Base-by-base conservation (phyloP, 2,113 vertebrate species). In the Plectropomus leopardus region DNA sequence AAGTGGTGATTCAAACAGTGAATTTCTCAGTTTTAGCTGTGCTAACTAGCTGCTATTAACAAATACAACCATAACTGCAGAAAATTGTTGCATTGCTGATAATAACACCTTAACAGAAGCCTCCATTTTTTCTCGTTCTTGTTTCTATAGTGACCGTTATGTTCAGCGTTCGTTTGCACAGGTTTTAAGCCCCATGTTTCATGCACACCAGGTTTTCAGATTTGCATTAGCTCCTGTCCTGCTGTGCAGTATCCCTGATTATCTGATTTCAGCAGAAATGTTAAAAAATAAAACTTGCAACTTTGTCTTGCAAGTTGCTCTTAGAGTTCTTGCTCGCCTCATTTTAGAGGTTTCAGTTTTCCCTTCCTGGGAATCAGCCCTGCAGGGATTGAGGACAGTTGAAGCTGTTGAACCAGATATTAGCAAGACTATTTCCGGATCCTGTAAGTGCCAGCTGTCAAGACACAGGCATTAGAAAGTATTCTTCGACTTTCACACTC, bases 381-480 rank as follows among this genome's bases (percentile, higher is more conserved):
- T 54, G 36, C 36, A 58, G 42, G 40, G 50, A 55, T 10, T 32
- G 45, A 65, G 40, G 45, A 47, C n/a, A 11, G 44, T 16, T 60
- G 47, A 45, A 82, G n/a, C 42, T 28, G n/a, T 76, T 71, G 13
- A 57, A 7, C 19, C 15, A 42, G 23, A 47, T 48, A 23, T 65
- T 19, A 40, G 14, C 50, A 17, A 19, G 21, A 60, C 32, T 30
- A 42, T 45, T 58, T 72, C 36, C 42, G 76, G 36, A 40, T 74
- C 26, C 16, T 21, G 7, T 23, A 21, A 23, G 53, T 17, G 28
- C 1, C 45, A 65, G 17, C 9, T 45, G 26, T 28, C 10, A 32
- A 73, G 26, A 54, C 47, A 21, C 17, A 16, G 9, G 24, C 42
- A 11, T 73, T 70, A 3, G 10, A 64, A 84, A 72, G 42, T 67